Percentiles rank a stretch among this genome's conserved stretches.
Evolutionary conservation across 1,140 invertebrate species (phyloP).

Genomic region (Drosophila ogumai): DNA sequence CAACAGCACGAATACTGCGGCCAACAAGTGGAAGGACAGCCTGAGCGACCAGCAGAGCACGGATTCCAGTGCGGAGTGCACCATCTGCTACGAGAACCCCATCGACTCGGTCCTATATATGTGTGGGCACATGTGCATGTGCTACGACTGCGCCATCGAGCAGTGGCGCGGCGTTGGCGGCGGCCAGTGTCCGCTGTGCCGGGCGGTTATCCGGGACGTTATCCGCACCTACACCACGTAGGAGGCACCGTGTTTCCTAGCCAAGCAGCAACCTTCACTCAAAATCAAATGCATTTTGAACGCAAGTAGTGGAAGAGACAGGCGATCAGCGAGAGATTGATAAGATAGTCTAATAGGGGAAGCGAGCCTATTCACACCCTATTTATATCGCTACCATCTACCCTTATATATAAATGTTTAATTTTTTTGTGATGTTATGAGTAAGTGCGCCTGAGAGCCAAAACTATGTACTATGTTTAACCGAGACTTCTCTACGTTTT

Average conservation of each 20-base stretch:
- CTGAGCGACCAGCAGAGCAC: slow-evolving; percentile 84
- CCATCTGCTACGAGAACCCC: slow-evolving; percentile 96
- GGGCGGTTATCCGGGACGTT: slow-evolving; percentile 96
- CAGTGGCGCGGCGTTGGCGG: slow-evolving; percentile 95
- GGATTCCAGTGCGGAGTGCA: slow-evolving; percentile 91
- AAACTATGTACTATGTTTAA: slow-evolving; percentile 51
- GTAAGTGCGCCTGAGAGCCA: slow-evolving; percentile 62
- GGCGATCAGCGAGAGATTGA: slow-evolving; percentile 17
- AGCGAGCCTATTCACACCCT: slow-evolving; percentile 46
- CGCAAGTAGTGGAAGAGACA: slow-evolving; percentile 34
- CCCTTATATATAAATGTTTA: slow-evolving; percentile 51
- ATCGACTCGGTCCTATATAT: slow-evolving; percentile 97
- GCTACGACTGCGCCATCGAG: slow-evolving; percentile 96
- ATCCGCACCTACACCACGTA: slow-evolving; percentile 97
- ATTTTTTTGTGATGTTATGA: slow-evolving; percentile 81
- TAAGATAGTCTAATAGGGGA: slow-evolving; percentile 14
- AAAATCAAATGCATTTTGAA: slow-evolving; percentile 62
- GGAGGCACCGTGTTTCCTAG: slow-evolving; percentile 65
- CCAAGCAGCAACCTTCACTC: slow-evolving; percentile 49
- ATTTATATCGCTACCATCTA: slow-evolving; percentile 36
- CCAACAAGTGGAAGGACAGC: slow-evolving; percentile 74
- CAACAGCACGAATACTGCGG: slow-evolving; percentile 64
- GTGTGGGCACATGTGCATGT: slow-evolving; percentile 99
- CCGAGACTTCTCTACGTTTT: slow-evolving; percentile 31
- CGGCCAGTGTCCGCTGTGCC: slow-evolving; percentile 96